Evolutionary conservation across 1,140 invertebrate species (phyloP).

Genomic region (Drosophila simulans): DNA sequence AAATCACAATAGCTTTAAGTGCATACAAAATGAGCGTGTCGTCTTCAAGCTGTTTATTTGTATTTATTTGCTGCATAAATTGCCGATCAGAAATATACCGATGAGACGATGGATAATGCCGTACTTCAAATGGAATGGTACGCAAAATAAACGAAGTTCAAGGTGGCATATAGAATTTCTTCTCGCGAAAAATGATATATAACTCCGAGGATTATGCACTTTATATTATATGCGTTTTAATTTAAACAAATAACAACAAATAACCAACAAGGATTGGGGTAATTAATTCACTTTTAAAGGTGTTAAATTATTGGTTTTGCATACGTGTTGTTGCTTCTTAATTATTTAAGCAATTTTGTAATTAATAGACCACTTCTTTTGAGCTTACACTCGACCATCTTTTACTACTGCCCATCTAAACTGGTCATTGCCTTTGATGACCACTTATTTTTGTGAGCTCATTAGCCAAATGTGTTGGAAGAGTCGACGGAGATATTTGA

Average conservation of each 20-base stretch:
- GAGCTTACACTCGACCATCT: too few species aligned
- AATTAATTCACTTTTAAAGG: background rate
- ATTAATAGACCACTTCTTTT: too few species aligned
- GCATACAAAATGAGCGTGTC: constrained; percentile 71
- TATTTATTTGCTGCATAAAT: constrained; percentile 61
- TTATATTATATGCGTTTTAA: too few species aligned
- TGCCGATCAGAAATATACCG: constrained; percentile 38
- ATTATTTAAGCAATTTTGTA: too few species aligned
- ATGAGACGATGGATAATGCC: background rate
- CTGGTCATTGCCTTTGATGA: background rate
- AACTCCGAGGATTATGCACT: background rate
- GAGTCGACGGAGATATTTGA: constrained; percentile 18
- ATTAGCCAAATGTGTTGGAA: constrained; percentile 28
- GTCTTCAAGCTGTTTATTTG: constrained; percentile 44
- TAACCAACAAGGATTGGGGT: background rate
- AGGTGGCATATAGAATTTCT: constrained; percentile 25
- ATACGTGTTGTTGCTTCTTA: too few species aligned
- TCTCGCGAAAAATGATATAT: constrained; percentile 12
- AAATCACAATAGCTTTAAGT: constrained; percentile 73
- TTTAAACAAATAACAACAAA: background rate
- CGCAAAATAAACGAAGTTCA: constrained; percentile 15
- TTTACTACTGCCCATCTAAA: too few species aligned
- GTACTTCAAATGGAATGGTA: constrained; percentile 13
- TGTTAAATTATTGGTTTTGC: too few species aligned
- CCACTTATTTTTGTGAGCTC: constrained; percentile 8